Percentiles rank a stretch among this genome's conserved stretches.
Evolutionary conservation across 2,888 invertebrate genomes (phyloP).

Genomic region (Xylota sylvarum): DNA sequence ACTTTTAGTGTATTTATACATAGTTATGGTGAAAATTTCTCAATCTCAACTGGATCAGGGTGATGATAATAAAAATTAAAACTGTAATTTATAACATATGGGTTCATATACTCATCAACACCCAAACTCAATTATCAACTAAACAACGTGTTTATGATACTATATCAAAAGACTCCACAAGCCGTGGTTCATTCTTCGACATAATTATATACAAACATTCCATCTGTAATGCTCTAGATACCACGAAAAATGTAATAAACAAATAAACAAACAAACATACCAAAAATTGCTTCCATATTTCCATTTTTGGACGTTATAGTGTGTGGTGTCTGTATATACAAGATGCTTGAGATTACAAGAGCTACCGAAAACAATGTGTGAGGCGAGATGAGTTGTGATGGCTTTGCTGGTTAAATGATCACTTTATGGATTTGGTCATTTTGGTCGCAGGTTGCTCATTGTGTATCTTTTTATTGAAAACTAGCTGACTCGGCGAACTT

Average conservation of each 20-base stretch:
- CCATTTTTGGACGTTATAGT: not conserved
- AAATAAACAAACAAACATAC: constrained; percentile 44
- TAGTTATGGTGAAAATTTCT: constrained; percentile 17
- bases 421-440: constrained; percentile 11
- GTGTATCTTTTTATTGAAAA: no score
- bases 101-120: constrained; percentile 63
- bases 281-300: constrained; percentile 31
- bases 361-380: constrained; percentile 27
- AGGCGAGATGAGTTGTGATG: constrained; percentile 15
- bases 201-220: constrained; percentile 55
- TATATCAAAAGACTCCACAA: constrained; percentile 13
- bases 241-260: constrained; percentile 53
- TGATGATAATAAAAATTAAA: constrained; percentile 13
- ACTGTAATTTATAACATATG: not conserved
- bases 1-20: no score
- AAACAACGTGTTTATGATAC: constrained; percentile 51
- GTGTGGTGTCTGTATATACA: constrained; percentile 17
- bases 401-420: not conserved
- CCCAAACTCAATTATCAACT: constrained; percentile 53
- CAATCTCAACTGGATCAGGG: constrained; percentile 22
- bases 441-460: no score
- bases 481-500: no score
- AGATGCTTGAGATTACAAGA: constrained; percentile 39
- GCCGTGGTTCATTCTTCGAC: constrained; percentile 31
- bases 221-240: constrained; percentile 59